Base-by-base conservation (phyloP, 2,888 invertebrate genomes). In the Euzophera pinguis region DNA sequence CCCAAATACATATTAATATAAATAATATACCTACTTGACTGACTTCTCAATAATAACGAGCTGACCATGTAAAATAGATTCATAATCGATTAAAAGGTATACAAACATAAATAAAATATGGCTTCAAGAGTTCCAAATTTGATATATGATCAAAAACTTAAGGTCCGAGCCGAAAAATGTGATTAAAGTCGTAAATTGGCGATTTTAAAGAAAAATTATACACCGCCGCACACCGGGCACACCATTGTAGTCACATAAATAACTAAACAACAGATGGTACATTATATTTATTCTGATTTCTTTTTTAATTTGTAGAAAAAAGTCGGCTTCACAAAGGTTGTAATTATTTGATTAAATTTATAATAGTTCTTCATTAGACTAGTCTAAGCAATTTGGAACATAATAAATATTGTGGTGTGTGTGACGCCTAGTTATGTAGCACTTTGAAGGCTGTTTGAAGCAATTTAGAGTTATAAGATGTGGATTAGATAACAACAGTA, bases 161-260 rank as follows among this genome's bases (percentile, higher is more conserved):
- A 43, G 43, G 34, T 17, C 32, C 50, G 27, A 16, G 43, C 57
- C 57, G 48, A 35, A 52, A 57, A 62, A 61, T 67, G 70, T 73
- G 74, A 74, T 80, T 76, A 78, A 74, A 74, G 78, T 69, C 78
- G 81, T 85, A 86, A 85, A 84, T 83, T 79, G 77, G 79, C 79
- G 77, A 82, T 84, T 83, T 78, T 75, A 78, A 81, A 84, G 78
- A 76, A 81, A 80, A 84, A 81, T 72, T 74, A 78, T 72, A 75
- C 73, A 67, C 65, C 64, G 60, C 65, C 67, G 65, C 68, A 69
- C 65, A 59, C 60, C 69, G 68, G 64, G 69, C 74, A 77, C 75
- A 78, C 78, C 75, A 75, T 71, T 79, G 72, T 78, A 82, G 81
- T 85, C 80, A 80, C 85, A 87, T 88, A 87, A 87, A 88, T 85